These are phyloP conservation scores for Scophthalmus maximus DNA, from an alignment of 2,113 vertebrate species.

Conservation along the genomic window DNA sequence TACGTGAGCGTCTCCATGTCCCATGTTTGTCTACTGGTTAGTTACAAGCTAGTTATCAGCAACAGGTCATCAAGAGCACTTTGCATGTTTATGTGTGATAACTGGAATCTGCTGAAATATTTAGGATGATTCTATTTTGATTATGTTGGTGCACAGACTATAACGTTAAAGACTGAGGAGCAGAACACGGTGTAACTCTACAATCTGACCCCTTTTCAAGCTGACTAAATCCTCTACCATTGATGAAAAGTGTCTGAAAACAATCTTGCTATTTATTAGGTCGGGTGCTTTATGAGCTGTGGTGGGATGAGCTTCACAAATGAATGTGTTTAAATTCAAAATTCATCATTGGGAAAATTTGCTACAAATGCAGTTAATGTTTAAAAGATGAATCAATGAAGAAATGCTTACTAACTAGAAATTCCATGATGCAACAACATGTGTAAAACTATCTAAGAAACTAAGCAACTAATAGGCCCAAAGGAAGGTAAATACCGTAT, in stretches of 20 bases:
- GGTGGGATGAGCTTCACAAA: neutral
- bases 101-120: neutral
- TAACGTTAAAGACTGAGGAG: neutral
- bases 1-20: slow-evolving; percentile 21
- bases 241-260: neutral
- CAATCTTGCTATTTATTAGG: too few relatives aligned
- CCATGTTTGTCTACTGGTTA: neutral
- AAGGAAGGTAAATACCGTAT: neutral
- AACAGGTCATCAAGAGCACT: neutral
- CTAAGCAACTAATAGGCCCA: neutral
- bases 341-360: neutral
- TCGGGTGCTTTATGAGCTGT: neutral
- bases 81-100: neutral
- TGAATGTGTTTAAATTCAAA: neutral
- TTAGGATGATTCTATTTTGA: neutral
- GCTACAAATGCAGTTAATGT: neutral
- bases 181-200: neutral
- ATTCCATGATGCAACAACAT: neutral
- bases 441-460: neutral
- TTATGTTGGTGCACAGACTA: neutral
- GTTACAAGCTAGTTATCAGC: neutral
- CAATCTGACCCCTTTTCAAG: neutral
- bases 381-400: neutral
- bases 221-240: neutral
- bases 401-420: too few relatives aligned